Percentiles rank a stretch among this genome's conserved stretches.
Evolutionary conservation across 37 sponge, comb jelly and placozoan genomes (phyloP).

Genomic region (Tethya wilhelma): DNA sequence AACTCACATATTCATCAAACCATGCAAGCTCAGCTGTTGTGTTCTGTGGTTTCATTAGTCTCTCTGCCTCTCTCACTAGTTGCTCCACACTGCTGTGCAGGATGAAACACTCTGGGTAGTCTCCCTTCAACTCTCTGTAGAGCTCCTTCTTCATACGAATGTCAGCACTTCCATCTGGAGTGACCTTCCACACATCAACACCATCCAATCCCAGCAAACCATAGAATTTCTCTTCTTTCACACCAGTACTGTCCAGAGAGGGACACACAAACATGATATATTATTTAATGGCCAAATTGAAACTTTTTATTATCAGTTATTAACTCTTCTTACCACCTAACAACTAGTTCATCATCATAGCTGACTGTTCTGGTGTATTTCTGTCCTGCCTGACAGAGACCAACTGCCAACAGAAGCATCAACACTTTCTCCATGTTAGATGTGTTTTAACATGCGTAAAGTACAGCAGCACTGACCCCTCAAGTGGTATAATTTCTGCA

Average conservation of each 20-base stretch:
- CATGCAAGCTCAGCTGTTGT: slow-evolving; percentile 15
- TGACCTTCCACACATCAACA: slow-evolving; percentile 54
- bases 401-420: neutral
- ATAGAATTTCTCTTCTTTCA: slow-evolving; percentile 1
- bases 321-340: slow-evolving; percentile 46
- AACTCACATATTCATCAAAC: slow-evolving; percentile 71
- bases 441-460: no score
- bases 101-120: slow-evolving; percentile 29
- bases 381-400: neutral
- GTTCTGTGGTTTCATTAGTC: slow-evolving; percentile 2
- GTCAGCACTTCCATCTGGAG: slow-evolving; percentile 12
- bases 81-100: slow-evolving; percentile 37
- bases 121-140: neutral
- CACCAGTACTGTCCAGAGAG: neutral
- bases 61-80: slow-evolving; percentile 43
- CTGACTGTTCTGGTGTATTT: slow-evolving; percentile 36
- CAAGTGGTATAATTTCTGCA: no score
- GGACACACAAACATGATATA: neutral
- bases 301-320: neutral
- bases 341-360: slow-evolving; percentile 47
- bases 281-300: neutral
- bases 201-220: slow-evolving; percentile 22
- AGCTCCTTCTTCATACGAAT: slow-evolving; percentile 11
- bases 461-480: no score
- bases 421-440: no score